Evolutionary conservation across 2,797 vertebrate species (phyloP), one percentile per base, ranked within the genome.

Genomic region (Poeciliopsis paucimaculata): DNA sequence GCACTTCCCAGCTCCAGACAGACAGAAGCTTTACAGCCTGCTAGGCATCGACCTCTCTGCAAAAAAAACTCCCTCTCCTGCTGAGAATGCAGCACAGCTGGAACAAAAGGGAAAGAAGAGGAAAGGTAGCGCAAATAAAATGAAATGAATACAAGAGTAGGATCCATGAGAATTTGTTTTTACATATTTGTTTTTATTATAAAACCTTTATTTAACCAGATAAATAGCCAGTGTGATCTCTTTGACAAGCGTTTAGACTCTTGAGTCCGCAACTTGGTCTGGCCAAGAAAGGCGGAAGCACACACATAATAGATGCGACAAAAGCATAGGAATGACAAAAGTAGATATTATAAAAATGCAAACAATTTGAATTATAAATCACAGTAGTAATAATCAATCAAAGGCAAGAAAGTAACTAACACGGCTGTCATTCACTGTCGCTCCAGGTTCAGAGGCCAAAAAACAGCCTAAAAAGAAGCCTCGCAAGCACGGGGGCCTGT

Each of bases 1-100:
- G 94, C 98, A 99, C 93, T 99, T 99, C 88, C 98, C 98, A 88
- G 98, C 98, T 88, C 98, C 98, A 11, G 98, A 99, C 94, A 95
- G 98, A 88, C 98, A 98, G 91, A 99, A 99, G 90, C 97, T 99
- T 80, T 99, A 98, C 70, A 99, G 97, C 90, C 96, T 99, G 89
- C 90, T 99, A 53, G 98, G 98, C 79, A 98, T 99, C 28, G 98
- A 98, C 89, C 94, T 99, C 82, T 95, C 96, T 4, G 96, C 95
- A 72, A 97, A 97, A 90, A 99, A 98, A 92, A 96, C 96, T 2
- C 96, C 96, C 8, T 97, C 97, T 53, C 97, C 97, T 53, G 95
- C 88, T 72, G 97, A 98, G 76, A 94, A 95, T 5, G 94, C 95
- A 57, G 95, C 96, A 78, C 95, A 97, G 18, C 51, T 10, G 0